Percentiles rank a stretch among this genome's conserved stretches.
These are phyloP conservation scores for Diploptera punctata DNA, from an alignment of 2,888 invertebrate species.

Conservation along the genomic window DNA sequence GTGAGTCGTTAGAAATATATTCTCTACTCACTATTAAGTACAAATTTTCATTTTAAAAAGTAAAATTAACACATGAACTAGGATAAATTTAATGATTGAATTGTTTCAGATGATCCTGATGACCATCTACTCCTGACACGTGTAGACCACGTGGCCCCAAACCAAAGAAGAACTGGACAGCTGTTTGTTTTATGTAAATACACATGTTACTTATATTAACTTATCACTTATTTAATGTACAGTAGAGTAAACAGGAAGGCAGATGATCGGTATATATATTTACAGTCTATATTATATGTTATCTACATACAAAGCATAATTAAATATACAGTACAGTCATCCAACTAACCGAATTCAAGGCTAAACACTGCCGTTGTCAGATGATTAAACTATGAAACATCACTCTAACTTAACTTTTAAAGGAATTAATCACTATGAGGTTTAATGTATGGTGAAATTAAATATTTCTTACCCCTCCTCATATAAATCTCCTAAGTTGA, in stretches of 20 bases:
- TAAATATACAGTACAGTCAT: background rate
- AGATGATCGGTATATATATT: conserved; percentile 1
- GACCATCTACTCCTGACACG: conserved; percentile 64
- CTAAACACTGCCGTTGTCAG: background rate
- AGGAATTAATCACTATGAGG: too few species aligned
- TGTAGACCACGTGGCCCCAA: conserved; percentile 9
- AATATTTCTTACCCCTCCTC: too few species aligned
- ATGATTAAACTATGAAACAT: too few species aligned
- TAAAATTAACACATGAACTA: too few species aligned
- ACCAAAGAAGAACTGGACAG: conserved; percentile 29
- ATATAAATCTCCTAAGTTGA: too few species aligned
- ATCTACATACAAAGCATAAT: conserved; percentile 2
- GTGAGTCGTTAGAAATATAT: too few species aligned
- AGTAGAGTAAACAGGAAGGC: background rate
- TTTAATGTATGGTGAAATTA: too few species aligned
- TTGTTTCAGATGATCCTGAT: conserved; percentile 64
- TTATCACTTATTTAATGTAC: conserved; percentile 19
- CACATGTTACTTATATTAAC: conserved; percentile 9
- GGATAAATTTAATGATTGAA: too few species aligned
- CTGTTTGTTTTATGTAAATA: conserved; percentile 14
- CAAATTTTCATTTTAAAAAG: too few species aligned
- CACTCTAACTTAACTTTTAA: too few species aligned
- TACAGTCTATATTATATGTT: conserved; percentile 16
- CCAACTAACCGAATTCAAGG: background rate
- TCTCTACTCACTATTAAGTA: too few species aligned